These are phyloP conservation scores for Fragum whitleyi DNA, from an alignment of 2,888 invertebrate species.

Conservation along the genomic window DNA sequence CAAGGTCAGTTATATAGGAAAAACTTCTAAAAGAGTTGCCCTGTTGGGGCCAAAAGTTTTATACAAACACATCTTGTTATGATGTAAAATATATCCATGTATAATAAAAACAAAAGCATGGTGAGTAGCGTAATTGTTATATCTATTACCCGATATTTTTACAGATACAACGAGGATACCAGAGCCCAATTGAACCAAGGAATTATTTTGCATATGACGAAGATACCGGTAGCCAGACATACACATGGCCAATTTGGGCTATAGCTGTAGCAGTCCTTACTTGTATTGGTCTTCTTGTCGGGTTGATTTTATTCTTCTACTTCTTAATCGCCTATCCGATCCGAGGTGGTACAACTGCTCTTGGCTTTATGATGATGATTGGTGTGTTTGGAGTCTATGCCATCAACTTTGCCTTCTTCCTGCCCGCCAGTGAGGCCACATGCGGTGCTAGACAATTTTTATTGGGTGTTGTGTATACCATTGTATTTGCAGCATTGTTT, in stretches of 20 bases:
- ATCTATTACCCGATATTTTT: no score
- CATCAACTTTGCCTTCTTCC: conserved; percentile 85
- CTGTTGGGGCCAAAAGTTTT: no score
- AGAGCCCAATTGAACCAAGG: conserved; percentile 68
- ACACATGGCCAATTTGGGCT: conserved; percentile 82
- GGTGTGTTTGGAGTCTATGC: conserved; percentile 85
- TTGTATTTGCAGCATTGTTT: conserved; percentile 85
- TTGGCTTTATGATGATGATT: conserved; percentile 85
- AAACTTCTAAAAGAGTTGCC: no score
- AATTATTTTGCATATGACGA: conserved; percentile 76
- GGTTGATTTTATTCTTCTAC: conserved; percentile 83
- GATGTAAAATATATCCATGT: no score
- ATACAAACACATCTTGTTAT: no score
- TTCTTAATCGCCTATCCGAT: conserved; percentile 84
- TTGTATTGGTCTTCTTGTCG: conserved; percentile 83
- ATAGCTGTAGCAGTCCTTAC: conserved; percentile 80
- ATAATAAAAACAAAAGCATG: no score
- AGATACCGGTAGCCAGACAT: conserved; percentile 64
- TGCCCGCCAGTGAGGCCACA: conserved; percentile 83
- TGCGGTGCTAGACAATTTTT: conserved; percentile 85
- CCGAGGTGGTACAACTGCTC: conserved; percentile 83
- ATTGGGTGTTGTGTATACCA: conserved; percentile 85
- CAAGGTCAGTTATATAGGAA: no score
- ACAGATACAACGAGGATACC: conserved; percentile 44
- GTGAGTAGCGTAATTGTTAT: no score